Conservation (phyloP, 2,113 vertebrate genomes). For the Poeciliopsis prolifica region DNA sequence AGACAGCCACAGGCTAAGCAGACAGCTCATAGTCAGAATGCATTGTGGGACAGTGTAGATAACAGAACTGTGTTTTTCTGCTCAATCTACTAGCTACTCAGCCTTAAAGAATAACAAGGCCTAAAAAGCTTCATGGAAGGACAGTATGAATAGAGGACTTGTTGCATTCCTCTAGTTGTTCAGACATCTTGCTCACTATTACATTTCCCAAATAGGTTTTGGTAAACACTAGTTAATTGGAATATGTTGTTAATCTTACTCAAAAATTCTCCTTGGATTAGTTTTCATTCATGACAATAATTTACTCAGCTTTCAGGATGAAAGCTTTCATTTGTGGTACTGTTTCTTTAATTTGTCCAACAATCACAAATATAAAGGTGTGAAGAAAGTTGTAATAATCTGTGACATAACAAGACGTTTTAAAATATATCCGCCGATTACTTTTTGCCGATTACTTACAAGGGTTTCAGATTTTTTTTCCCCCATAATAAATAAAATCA, state of each 20-base stretch:
- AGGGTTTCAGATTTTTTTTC: too few species aligned
- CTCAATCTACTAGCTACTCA: slow-evolving; percentile 47
- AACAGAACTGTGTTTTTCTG: slow-evolving; percentile 54
- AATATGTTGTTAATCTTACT: too few species aligned
- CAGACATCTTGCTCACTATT: background rate
- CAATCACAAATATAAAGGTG: too few species aligned
- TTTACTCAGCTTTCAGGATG: background rate
- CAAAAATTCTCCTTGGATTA: too few species aligned
- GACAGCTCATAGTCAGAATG: slow-evolving; percentile 61
- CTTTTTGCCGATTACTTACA: background rate
- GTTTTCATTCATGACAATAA: background rate
- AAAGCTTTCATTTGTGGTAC: background rate
- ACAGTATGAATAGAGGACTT: background rate
- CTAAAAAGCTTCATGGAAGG: background rate
- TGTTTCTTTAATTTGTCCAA: background rate
- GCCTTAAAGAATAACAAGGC: slow-evolving; percentile 13
- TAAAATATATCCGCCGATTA: too few species aligned
- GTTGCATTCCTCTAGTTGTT: background rate
- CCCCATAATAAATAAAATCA: too few species aligned
- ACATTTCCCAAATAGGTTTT: background rate
- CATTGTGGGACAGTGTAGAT: slow-evolving; percentile 51
- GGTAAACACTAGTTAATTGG: background rate
- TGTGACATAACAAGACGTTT: too few species aligned
- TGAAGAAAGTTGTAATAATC: too few species aligned
- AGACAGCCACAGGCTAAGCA: slow-evolving; percentile 66